Evolutionary conservation across 2,888 invertebrate species (phyloP).

Genomic region (Chrysolina oricalcia): DNA sequence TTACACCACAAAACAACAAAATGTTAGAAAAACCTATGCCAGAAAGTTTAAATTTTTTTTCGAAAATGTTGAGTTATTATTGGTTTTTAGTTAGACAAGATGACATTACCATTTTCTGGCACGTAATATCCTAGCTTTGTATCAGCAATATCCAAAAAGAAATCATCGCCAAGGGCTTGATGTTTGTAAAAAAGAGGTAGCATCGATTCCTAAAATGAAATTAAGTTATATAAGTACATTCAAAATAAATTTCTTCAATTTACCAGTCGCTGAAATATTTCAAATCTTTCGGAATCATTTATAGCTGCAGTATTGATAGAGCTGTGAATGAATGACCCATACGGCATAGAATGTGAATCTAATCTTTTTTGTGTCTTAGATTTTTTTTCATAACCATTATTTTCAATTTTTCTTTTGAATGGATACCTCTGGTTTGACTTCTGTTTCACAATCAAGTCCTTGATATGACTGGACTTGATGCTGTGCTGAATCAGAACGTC

Average conservation of each 20-base stretch:
- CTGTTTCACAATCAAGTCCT: slow-evolving; percentile 60
- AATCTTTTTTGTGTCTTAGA: slow-evolving; percentile 40
- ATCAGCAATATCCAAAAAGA: slow-evolving; percentile 64
- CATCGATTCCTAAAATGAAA: slow-evolving; percentile 61
- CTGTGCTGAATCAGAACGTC: slow-evolving; percentile 61
- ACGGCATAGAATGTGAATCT: slow-evolving; percentile 47
- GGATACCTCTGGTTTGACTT: slow-evolving; percentile 41
- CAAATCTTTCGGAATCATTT: slow-evolving; percentile 54
- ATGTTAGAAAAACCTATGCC: no score
- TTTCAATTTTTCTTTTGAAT: slow-evolving; percentile 36
- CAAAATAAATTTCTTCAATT: slow-evolving; percentile 34
- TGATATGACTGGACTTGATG: slow-evolving; percentile 59
- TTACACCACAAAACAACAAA: neutral
- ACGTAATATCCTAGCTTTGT: slow-evolving; percentile 63
- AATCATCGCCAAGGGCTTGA: slow-evolving; percentile 64
- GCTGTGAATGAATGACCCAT: slow-evolving; percentile 56
- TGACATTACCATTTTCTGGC: slow-evolving; percentile 56
- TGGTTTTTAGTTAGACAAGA: neutral
- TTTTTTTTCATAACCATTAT: slow-evolving; percentile 15
- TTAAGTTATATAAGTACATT: neutral
- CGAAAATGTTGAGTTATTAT: no score
- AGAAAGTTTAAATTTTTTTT: no score
- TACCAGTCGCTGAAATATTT: slow-evolving; percentile 60
- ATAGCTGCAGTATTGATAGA: slow-evolving; percentile 55
- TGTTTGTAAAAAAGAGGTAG: slow-evolving; percentile 63